Percentiles rank a stretch among this genome's conserved stretches.
phyloP scores from a whole-genome alignment of 2,797 vertebrate species.

The Etheostoma perlongum region DNA sequence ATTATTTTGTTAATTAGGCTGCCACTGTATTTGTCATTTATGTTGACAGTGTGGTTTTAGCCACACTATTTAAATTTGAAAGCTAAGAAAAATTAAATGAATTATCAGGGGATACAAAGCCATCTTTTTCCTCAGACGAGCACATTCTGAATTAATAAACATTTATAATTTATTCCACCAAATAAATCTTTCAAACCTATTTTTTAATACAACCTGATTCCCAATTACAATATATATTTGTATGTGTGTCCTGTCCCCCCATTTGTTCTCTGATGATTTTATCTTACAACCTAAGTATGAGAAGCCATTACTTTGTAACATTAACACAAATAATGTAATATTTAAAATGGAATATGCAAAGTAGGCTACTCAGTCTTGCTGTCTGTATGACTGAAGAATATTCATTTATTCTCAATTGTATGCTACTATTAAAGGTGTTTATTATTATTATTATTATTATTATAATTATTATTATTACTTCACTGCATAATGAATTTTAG shows the following conservation, averaged over 20 bases:
- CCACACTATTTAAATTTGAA: conserved; percentile 15
- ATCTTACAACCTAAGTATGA: conserved; percentile 8
- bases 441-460: not conserved
- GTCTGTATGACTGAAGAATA: not conserved
- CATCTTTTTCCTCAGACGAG: conserved; percentile 9
- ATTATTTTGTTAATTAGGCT: conserved; percentile 35
- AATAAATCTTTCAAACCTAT: conserved; percentile 28
- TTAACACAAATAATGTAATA: conserved; percentile 13
- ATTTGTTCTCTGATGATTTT: conserved; percentile 18
- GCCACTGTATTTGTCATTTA: conserved; percentile 29
- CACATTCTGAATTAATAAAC: conserved; percentile 40
- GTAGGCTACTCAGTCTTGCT: not conserved
- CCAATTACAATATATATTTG: conserved; percentile 5
- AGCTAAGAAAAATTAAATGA: conserved; percentile 32
- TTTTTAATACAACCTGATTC: conserved; percentile 27
- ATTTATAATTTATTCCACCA: conserved; percentile 26
- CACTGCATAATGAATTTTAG: conserved; percentile 2
- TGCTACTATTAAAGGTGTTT: not conserved
- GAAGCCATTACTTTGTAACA: not conserved
- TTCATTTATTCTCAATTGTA: conserved; percentile 7
- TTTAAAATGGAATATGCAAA: not conserved
- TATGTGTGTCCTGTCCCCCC: not conserved
- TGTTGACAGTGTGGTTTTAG: conserved; percentile 21
- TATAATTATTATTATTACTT: not conserved
- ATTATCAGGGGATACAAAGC: conserved; percentile 17